Percentiles rank a stretch among this genome's conserved stretches.
These are phyloP conservation scores for Pseudomyrmex cubaensis DNA, from an alignment of 1,140 invertebrate species.

Conservation along the genomic window DNA sequence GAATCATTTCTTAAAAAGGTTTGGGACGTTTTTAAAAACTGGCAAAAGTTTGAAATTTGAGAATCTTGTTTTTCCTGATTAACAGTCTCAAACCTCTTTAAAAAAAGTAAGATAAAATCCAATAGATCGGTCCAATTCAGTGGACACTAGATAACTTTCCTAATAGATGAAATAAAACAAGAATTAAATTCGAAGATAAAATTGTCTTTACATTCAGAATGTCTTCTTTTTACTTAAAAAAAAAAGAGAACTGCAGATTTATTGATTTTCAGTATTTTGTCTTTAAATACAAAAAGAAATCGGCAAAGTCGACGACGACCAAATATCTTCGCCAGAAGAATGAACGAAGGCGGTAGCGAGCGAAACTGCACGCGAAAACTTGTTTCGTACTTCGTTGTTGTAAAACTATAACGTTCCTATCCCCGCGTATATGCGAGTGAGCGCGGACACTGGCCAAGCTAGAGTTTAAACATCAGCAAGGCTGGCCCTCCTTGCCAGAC, in stretches of 20 bases:
- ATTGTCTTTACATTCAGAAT: constrained; percentile 9
- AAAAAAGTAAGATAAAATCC: background rate
- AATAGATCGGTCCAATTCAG: background rate
- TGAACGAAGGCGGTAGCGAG: background rate
- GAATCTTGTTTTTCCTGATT: background rate
- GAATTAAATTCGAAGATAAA: background rate
- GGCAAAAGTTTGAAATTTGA: too few species aligned
- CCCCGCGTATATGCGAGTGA: constrained; percentile 28
- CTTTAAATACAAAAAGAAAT: background rate
- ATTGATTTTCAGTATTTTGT: too few species aligned
- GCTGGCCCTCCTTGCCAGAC: constrained; percentile 74
- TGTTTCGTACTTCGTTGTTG: constrained; percentile 75
- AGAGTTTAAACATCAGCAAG: constrained; percentile 77
- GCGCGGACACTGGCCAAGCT: constrained; percentile 48
- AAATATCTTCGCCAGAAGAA: background rate
- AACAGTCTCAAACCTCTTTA: background rate
- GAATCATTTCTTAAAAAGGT: too few species aligned
- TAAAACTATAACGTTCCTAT: constrained; percentile 79
- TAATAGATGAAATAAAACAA: background rate
- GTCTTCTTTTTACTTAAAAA: background rate
- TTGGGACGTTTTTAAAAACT: too few species aligned
- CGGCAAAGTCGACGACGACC: background rate
- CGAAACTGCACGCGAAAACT: constrained; percentile 59
- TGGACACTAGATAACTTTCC: background rate
- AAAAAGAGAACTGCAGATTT: too few species aligned